Evolutionary conservation across 2,888 invertebrate genomes (phyloP), one percentile per base, ranked within the genome.

Genomic region (Caenorhabditis auriculariae): DNA sequence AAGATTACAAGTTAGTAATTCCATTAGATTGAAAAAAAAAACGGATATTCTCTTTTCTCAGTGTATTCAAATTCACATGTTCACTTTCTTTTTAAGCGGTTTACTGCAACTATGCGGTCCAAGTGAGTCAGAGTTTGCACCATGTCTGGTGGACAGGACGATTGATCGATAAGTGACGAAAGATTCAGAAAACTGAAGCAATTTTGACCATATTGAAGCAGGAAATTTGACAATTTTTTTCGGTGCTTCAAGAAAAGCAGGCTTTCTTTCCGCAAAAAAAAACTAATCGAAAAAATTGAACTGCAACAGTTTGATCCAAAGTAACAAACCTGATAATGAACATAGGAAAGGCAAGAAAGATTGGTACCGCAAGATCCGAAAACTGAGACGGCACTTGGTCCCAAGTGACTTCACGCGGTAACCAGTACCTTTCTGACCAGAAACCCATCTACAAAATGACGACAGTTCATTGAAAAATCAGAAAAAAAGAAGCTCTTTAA

Each of bases 371-470:
- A 6, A 77, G 68, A 51, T 77, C 73, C 27, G 54, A 37, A 57
- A 70, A 64, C 24, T 69, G 61, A 5, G 75, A 52, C 26, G 77
- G 77, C 7, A 77, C 50, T 19, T 70, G 55, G 0, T 57, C 46
- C 76, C 76, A 77, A 1, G 66, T 54, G 23, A 72, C 69, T 44
- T 70, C 65, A 12, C 74, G 55, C 4, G 77, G 77, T 44, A 77
- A 64, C 77, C 77, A 74, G 44, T 57, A 59, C 27, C 44, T 49
- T 45, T 63, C 56, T 19, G 60, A 48, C 64, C 63, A 59, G 27
- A 69, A 54, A 23, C 56, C 62, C 62, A 62, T 62, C 21, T 23
- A 23, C n/a, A 43, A 23, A 43, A 17, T 15, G 17, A 41, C 9
- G 21, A 19, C 7, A 17, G 7, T 17, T 17, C 7, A 17, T 15